Evolutionary conservation across 2,113 vertebrate species (phyloP).

Genomic region (Nerophis lumbriciformis): DNA sequence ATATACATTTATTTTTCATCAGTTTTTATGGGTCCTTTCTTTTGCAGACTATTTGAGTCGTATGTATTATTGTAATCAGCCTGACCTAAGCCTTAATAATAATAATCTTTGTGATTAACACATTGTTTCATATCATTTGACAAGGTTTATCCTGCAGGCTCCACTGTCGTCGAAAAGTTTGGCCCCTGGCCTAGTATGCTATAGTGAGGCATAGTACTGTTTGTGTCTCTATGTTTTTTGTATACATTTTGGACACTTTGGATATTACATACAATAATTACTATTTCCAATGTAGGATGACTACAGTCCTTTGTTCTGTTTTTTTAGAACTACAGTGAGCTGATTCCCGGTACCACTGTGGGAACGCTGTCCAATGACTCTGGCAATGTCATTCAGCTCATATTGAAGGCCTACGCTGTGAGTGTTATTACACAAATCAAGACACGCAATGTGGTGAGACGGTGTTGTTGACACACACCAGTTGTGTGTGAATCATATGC

Average conservation of each 20-base stretch:
- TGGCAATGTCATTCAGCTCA: conserved; percentile 91
- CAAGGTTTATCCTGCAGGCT: no score
- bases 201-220: no score
- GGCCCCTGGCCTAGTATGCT: no score
- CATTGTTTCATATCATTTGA: no score
- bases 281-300: background rate
- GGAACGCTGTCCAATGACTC: conserved; percentile 85
- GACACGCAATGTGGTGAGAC: conserved; percentile 35
- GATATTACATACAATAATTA: background rate
- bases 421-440: conserved; percentile 45
- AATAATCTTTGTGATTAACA: no score
- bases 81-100: no score
- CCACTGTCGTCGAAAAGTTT: no score
- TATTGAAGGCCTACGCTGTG: conserved; percentile 87
- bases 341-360: conserved; percentile 93
- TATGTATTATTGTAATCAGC: no score
- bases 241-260: background rate
- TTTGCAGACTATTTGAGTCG: no score
- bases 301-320: background rate
- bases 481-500: conserved; percentile 40
- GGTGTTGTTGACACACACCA: conserved; percentile 53
- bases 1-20: no score
- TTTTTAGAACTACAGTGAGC: conserved; percentile 89
- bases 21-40: no score
- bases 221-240: no score